Evolutionary conservation across 2,113 vertebrate genomes (phyloP).

Genomic region (Phaetusa simplex): DNA sequence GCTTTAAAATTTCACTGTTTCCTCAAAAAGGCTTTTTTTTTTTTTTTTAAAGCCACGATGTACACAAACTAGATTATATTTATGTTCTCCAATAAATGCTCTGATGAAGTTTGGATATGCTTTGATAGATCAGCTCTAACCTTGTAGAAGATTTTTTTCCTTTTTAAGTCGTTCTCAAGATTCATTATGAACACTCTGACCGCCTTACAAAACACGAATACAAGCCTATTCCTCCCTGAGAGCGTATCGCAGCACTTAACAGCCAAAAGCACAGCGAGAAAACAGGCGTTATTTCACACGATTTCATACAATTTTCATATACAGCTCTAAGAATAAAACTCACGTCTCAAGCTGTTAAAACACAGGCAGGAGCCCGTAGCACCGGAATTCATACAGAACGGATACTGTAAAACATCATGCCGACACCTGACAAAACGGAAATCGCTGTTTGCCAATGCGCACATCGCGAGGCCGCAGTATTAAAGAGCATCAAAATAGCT

Average conservation of each 20-base stretch:
- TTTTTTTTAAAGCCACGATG: neutral
- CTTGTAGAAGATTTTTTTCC: neutral
- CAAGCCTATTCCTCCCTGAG: neutral
- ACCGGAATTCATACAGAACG: neutral
- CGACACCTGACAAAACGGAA: neutral
- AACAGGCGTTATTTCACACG: neutral
- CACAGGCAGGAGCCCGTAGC: neutral
- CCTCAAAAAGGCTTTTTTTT: neutral
- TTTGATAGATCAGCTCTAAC: neutral
- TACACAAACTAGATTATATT: neutral
- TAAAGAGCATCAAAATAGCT: slow-evolving; percentile 9
- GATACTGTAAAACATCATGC: neutral
- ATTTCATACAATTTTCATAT: neutral
- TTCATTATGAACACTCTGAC: neutral
- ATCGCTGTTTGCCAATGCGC: neutral
- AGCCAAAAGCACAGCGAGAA: neutral
- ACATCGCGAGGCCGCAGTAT: neutral
- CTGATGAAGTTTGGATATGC: neutral
- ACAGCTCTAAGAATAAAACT: neutral
- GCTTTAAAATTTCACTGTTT: neutral
- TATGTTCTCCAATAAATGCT: neutral
- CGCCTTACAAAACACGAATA: neutral
- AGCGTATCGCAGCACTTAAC: neutral
- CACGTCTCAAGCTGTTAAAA: neutral
- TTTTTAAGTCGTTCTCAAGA: neutral